Evolutionary conservation across 2,113 vertebrate genomes (phyloP), one percentile per base, ranked within the genome.

Genomic region (Phyllostomus hastatus): DNA sequence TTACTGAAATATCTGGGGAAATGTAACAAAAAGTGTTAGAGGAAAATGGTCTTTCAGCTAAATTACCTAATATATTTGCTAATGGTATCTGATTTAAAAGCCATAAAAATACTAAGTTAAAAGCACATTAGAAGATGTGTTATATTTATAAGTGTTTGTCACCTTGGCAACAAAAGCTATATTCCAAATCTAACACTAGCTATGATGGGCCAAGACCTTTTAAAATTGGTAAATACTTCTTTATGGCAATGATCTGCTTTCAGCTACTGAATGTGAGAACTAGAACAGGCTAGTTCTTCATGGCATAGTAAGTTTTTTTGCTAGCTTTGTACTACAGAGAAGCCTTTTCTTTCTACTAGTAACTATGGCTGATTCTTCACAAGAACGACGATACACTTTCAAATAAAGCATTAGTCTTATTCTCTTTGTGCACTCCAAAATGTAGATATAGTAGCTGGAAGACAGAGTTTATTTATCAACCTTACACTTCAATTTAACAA

Each of bases 41-140:
- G 97, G 98, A 98, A 99, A 99, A 99, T 98, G 98, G 98, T 99
- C 98, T 99, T 98, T 99, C 98, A 98, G 98, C 98, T 98, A 99
- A 99, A 99, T 99, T 99, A 99, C 98, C 98, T 98, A 98, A 99
- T 99, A 98, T 98, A 99, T 99, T 99, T 99, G 98, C 98, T 99
- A 99, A 99, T 99, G 98, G 98, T 99, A 98, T 98, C 98, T 99
- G 98, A 99, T 99, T 99, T 99, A 99, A 99, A 99, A 99, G 98
- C 98, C 98, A 98, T 98, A 99, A 99, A 98, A 99, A 99, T 99
- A 99, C 98, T 97, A 98, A 98, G 98, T 99, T 99, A 99, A 99
- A 99, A 99, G 98, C 98, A 98, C 98, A 99, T 99, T 98, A 98
- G 97, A 98, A 97, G 98, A 99, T 98, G 98, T 98, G 98, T 98